These are phyloP conservation scores for Lepus europaeus DNA, from an alignment of 2,113 vertebrate species.

Conservation along the genomic window DNA sequence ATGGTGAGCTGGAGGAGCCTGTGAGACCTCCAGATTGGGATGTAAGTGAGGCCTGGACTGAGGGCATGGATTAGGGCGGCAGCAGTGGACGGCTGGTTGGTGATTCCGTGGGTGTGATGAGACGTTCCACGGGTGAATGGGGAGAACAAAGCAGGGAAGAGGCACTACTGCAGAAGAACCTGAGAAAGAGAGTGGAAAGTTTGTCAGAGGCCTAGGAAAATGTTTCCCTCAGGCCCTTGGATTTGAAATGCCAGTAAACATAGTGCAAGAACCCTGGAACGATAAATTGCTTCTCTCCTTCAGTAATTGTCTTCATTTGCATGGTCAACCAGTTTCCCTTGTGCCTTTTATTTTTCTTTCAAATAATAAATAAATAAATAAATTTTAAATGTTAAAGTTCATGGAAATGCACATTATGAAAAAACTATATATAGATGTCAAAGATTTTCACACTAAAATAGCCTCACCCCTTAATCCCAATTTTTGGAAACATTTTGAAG, in stretches of 20 bases:
- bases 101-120: not conserved
- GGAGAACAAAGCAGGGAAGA: not conserved
- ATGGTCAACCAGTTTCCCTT: not conserved
- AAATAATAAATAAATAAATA: too few species aligned
- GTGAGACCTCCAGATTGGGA: not conserved
- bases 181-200: not conserved
- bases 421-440: too few species aligned
- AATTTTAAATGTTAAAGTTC: not conserved
- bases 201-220: not conserved
- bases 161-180: not conserved
- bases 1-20: not conserved
- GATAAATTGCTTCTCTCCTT: not conserved
- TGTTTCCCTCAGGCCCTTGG: not conserved
- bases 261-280: not conserved
- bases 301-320: not conserved
- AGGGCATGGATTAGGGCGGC: not conserved
- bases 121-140: not conserved
- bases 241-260: constrained; percentile 7
- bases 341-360: not conserved
- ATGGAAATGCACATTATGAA: too few species aligned
- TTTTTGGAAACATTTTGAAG: not conserved
- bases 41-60: not conserved
- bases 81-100: too few species aligned
- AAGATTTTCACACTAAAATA: too few species aligned
- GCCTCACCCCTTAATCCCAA: too few species aligned